Evolutionary conservation across 2,797 vertebrate genomes (phyloP).

Genomic region (Acridotheres tristis): DNA sequence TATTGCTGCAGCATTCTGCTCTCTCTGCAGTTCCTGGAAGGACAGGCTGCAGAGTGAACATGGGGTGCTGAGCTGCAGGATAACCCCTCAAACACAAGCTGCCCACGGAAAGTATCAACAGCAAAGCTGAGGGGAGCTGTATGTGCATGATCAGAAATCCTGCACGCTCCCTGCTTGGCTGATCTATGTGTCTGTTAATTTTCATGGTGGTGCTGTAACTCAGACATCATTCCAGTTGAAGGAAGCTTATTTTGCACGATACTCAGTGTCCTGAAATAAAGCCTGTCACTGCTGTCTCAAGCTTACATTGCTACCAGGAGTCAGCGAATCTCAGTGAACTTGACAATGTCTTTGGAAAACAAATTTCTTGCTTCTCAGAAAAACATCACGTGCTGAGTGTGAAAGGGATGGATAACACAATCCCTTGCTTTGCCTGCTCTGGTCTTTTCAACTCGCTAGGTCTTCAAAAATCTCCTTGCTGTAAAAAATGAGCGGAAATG

Average conservation of each 20-base stretch:
- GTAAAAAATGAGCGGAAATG: not conserved
- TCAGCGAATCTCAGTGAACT: not conserved
- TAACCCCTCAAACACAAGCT: not conserved
- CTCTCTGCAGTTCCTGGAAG: not conserved
- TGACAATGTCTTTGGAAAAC: conserved; percentile 28
- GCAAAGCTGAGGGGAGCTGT: not conserved
- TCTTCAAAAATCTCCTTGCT: conserved; percentile 14
- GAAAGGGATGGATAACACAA: conserved; percentile 10
- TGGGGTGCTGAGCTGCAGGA: not conserved
- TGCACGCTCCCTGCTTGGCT: not conserved
- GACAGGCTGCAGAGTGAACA: not conserved
- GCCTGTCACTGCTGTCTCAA: conserved; percentile 1
- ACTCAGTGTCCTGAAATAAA: not conserved
- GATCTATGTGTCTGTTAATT: not conserved
- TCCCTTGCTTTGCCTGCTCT: conserved; percentile 18
- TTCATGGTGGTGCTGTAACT: not conserved
- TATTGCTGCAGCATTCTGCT: not conserved
- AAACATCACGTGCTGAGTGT: not conserved
- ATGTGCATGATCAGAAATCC: not conserved
- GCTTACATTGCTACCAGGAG: not conserved
- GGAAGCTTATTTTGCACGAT: not conserved
- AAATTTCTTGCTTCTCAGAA: conserved; percentile 26
- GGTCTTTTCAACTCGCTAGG: not conserved
- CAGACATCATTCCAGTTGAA: conserved; percentile 11
- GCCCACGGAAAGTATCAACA: not conserved